Conservation (phyloP, 2,113 vertebrate species). For the Turnix velox region DNA sequence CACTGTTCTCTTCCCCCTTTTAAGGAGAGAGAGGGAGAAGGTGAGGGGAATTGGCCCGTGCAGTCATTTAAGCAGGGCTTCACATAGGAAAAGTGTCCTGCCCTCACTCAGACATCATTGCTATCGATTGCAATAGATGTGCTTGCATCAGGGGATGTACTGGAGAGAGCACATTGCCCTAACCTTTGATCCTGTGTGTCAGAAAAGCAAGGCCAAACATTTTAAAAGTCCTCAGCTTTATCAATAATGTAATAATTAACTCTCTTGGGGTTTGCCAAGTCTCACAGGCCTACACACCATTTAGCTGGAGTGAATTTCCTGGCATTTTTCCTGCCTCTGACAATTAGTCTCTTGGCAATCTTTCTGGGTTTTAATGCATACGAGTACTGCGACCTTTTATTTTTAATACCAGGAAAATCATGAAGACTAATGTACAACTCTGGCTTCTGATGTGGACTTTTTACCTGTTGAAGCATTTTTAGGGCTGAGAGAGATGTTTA, state of each 20-base stretch:
- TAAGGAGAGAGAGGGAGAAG: background rate
- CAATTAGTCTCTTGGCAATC: slow-evolving; percentile 50
- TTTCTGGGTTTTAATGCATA: background rate
- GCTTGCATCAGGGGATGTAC: background rate
- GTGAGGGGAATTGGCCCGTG: background rate
- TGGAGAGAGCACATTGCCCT: background rate
- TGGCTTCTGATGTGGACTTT: background rate
- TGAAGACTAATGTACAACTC: background rate
- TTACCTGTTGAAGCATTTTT: background rate
- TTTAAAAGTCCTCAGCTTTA: slow-evolving; percentile 34
- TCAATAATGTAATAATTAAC: slow-evolving; percentile 59
- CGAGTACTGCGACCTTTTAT: background rate
- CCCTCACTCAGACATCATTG: background rate
- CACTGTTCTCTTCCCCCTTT: background rate
- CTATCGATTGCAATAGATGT: background rate
- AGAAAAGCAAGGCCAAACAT: slow-evolving; percentile 34
- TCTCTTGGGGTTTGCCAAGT: slow-evolving; percentile 26
- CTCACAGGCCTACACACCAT: background rate
- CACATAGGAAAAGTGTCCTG: background rate
- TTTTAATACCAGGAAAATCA: background rate
- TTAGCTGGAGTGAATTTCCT: slow-evolving; percentile 15
- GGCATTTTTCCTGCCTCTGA: slow-evolving; percentile 32
- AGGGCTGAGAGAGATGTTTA: background rate
- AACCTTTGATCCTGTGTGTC: slow-evolving; percentile 19
- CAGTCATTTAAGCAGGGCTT: background rate